Base-by-base conservation (phyloP, 2,888 invertebrate species). In the Eupithecia tripunctaria region DNA sequence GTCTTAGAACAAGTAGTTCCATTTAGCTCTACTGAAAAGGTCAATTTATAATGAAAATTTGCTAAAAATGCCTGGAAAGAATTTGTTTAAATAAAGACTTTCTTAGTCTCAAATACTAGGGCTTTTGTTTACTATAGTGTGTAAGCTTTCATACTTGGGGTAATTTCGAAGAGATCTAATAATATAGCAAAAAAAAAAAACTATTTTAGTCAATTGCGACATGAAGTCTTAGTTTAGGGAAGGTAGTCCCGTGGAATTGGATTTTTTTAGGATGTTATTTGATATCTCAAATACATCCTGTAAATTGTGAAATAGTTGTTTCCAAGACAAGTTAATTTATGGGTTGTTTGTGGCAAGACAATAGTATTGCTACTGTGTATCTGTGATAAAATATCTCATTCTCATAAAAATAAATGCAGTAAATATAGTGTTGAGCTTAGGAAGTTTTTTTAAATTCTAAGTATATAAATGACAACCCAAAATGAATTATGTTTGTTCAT, bases 331-430 rank as follows among this genome's bases (percentile, higher is more conserved):
- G 71, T 74, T 74, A 71, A 36, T 43, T n/a, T 63, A 4, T n/a
- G n/a, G 12, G n/a, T 72, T 21, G 51, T 66, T 62, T n/a, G 32
- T 73, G 68, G 6, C 75, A 74, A 77, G 75, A 75, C 60, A 38
- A 36, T 56, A 6, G n/a, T 71, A 64, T 62, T 47, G 38, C 64
- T 41, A 38, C 25, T 72, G 21, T 68, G 71, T 25, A 43, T 14
- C 38, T 72, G 70, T 74, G 75, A 81, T 76, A 74, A 7, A 63
- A 56, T 56, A 56, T 56, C 70, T 62, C 60, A 68, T 62, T 68
- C 15, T 51, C 10, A 51, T 21, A 51, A 7, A 43, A 43, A 43
- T 38, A 43, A 10, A 47, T 47, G n/a, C n/a, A n/a, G n/a, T n/a
- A n/a, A n/a, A n/a, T n/a, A n/a, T n/a, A n/a, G n/a, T n/a, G 47